Percentiles rank a stretch among this genome's conserved stretches.
phyloP scores from a whole-genome alignment of 2,113 vertebrate genomes.

The Agelaius phoeniceus region DNA sequence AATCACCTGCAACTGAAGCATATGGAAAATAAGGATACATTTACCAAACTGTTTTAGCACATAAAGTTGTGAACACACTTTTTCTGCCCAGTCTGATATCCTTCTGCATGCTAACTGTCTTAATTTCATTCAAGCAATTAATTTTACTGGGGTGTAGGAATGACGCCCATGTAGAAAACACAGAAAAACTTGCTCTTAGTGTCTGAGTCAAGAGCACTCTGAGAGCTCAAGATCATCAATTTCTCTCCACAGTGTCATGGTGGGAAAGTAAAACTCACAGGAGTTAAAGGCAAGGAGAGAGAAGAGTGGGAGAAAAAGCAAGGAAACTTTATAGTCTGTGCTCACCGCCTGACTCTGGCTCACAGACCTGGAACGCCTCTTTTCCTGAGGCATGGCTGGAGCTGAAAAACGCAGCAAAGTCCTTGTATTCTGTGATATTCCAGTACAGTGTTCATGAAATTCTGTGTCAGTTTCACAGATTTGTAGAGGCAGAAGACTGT shows the following conservation, averaged over 20 bases:
- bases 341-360: background rate
- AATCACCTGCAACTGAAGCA: background rate
- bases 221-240: background rate
- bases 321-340: background rate
- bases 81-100: background rate
- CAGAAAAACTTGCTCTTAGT: background rate
- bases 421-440: background rate
- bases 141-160: background rate
- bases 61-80: background rate
- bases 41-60: background rate
- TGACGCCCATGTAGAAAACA: background rate
- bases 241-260: background rate
- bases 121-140: background rate
- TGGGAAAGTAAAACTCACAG: background rate
- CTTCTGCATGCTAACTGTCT: background rate
- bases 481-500: background rate
- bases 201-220: fast-evolving
- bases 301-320: background rate
- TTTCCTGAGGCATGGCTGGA: background rate
- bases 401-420: background rate
- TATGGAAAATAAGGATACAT: background rate
- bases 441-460: background rate
- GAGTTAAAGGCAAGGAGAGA: background rate
- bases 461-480: background rate
- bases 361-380: background rate